Evolutionary conservation across 2,113 vertebrate species (phyloP).

Genomic region (Myiozetetes cayanensis): DNA sequence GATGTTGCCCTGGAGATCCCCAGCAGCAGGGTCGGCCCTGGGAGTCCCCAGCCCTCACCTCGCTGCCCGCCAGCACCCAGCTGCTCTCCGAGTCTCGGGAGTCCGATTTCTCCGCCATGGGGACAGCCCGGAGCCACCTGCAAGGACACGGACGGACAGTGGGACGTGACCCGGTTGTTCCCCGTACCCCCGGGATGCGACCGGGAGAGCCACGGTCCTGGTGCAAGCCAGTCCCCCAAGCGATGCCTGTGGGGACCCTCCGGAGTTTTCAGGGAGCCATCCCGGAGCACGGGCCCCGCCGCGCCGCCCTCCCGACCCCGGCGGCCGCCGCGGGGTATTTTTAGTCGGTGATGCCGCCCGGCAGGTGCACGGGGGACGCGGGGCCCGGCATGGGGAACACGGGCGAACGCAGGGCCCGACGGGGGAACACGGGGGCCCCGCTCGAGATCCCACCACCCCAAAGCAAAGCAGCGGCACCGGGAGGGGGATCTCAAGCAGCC

Average conservation of each 20-base stretch:
- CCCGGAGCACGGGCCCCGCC: no score
- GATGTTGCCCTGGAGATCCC: not conserved
- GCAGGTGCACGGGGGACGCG: constrained; percentile 2
- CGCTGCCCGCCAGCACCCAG: constrained; percentile 63
- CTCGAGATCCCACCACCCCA: not conserved
- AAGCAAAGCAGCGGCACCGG: not conserved
- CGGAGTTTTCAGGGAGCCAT: not conserved
- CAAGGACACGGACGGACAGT: not conserved
- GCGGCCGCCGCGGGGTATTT: constrained; percentile 27
- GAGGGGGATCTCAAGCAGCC: not conserved
- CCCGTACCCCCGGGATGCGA: no score
- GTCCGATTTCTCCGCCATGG: constrained; percentile 53
- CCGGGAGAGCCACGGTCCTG: accelerated
- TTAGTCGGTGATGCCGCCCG: constrained; percentile 18
- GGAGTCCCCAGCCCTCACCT: constrained; percentile 46
- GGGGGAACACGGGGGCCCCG: not conserved
- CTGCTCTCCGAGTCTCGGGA: constrained; percentile 62
- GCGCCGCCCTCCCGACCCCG: not conserved
- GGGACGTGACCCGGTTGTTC: not conserved
- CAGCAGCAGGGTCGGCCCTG: not conserved
- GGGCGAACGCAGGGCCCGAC: not conserved
- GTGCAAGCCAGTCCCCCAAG: not conserved
- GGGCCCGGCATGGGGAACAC: not conserved
- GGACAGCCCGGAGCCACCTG: constrained; percentile 11
- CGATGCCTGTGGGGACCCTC: not conserved